Evolutionary conservation across 2,888 invertebrate genomes (phyloP).

Genomic region (Therioaphis trifolii): DNA sequence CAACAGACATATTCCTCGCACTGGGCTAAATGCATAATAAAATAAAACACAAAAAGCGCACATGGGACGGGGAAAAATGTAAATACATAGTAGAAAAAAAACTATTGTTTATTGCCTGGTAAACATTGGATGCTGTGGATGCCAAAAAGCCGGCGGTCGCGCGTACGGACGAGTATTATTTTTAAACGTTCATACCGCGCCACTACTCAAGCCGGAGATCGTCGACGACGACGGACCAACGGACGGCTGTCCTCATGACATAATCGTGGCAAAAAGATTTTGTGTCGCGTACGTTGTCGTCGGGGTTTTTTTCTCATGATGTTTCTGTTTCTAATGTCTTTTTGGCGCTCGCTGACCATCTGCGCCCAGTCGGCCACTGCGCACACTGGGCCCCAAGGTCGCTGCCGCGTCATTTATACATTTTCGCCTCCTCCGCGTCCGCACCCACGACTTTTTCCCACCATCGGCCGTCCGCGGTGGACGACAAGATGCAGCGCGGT

Average conservation of each 20-base stretch:
- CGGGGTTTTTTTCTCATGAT: background rate
- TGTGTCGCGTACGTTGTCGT: background rate
- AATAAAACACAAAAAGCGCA: no score
- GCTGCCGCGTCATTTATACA: constrained; percentile 39
- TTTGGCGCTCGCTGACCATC: constrained; percentile 54
- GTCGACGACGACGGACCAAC: background rate
- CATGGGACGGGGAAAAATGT: background rate
- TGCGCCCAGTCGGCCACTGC: no score
- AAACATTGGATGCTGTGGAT: constrained; percentile 6
- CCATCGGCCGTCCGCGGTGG: constrained; percentile 28
- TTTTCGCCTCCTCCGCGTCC: constrained; percentile 57
- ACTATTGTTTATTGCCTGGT: constrained; percentile 29
- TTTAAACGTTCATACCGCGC: background rate
- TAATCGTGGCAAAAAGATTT: background rate
- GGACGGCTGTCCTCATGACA: background rate
- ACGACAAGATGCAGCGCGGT: background rate
- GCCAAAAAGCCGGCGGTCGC: constrained; percentile 28
- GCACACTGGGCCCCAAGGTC: constrained; percentile 34
- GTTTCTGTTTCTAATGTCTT: background rate
- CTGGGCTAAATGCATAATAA: no score
- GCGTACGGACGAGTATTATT: constrained; percentile 20
- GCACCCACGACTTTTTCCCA: constrained; percentile 51
- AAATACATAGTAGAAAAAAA: background rate
- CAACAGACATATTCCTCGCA: no score
- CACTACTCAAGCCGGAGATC: background rate